These are phyloP conservation scores for Dicyrtomina minuta DNA, from an alignment of 2,888 invertebrate species.

Conservation along the genomic window DNA sequence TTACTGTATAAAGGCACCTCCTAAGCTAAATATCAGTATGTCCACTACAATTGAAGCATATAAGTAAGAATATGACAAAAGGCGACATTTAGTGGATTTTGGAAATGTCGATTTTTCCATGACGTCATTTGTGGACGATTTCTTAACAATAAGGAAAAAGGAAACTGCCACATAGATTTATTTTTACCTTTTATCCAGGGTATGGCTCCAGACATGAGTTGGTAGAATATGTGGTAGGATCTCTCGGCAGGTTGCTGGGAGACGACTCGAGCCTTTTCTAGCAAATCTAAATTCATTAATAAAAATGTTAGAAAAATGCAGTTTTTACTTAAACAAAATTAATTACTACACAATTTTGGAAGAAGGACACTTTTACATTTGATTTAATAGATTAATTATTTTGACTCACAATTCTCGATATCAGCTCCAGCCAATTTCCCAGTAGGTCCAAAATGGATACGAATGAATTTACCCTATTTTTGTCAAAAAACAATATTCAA, in stretches of 20 bases:
- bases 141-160: too few relatives aligned
- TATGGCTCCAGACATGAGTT: conserved; percentile 94
- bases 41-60: too few relatives aligned
- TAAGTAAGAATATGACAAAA: too few relatives aligned
- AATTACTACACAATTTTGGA: too few relatives aligned
- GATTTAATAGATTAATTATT: neutral
- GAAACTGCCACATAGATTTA: too few relatives aligned
- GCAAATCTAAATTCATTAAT: conserved; percentile 70
- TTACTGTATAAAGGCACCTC: too few relatives aligned
- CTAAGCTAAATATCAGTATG: too few relatives aligned
- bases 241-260: conserved; percentile 97
- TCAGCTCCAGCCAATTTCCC: conserved; percentile 99
- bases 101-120: too few relatives aligned
- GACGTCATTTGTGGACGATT: too few relatives aligned
- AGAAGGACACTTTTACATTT: too few relatives aligned
- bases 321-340: too few relatives aligned
- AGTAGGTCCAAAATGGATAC: conserved; percentile 98
- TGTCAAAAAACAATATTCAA: neutral
- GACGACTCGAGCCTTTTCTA: conserved; percentile 99
- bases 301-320: neutral
- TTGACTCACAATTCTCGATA: conserved; percentile 96
- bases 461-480: conserved; percentile 97
- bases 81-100: too few relatives aligned
- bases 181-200: conserved; percentile 82
- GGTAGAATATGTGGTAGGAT: conserved; percentile 99